Evolutionary conservation across 53 echinoderm and acorn worm genomes (phyloP), one percentile per base, ranked within the genome.

Genomic region (Arbacia lixula): DNA sequence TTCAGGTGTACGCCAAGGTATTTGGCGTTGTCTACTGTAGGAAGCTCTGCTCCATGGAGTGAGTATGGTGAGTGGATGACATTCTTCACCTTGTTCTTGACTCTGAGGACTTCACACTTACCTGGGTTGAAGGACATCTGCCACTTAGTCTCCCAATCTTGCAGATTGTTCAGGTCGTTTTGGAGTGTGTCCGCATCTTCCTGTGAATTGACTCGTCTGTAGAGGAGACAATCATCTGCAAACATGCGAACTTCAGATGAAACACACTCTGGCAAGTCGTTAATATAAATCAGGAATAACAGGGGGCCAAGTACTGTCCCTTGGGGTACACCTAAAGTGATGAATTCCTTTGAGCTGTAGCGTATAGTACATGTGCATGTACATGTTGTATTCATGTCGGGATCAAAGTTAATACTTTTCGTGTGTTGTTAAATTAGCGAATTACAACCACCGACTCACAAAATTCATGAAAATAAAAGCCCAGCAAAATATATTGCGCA

Each of bases 1-100:
- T 89, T 84, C 56, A 89, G 84, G 27, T 73, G 72, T 8, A 72
- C 88, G 14, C 83, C 81, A 17, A 81, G 61, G 29, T 81, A 62
- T 20, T 81, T 81, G 33, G 80, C 80, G 28, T 79, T 58, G 62
- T 60, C 60, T 5, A 79, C 80, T 12, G 16, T 22, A 5, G 58
- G 40, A 36, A 79, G 80, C 9, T 79, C 39, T 20, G 11, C 24
- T 40, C 38, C 30, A 5, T 60, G 58, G 11, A 79, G 60, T 4
- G 60, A 26, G 22, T 79, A 60, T 12, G 39, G 11, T 26, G 58
- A 79, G 17, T 34, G 62, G 39, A 61, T 60, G 60, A 79, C 19
- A 34, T 79, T 60, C 21, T 58, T 79, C 73, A 73, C 73, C 61
- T 79, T 79, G 37, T 61, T 79, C 37, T 36, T 79, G 12, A 79